Evolutionary conservation across 2,797 vertebrate species (phyloP).

Genomic region (Ispidina lecontei): DNA sequence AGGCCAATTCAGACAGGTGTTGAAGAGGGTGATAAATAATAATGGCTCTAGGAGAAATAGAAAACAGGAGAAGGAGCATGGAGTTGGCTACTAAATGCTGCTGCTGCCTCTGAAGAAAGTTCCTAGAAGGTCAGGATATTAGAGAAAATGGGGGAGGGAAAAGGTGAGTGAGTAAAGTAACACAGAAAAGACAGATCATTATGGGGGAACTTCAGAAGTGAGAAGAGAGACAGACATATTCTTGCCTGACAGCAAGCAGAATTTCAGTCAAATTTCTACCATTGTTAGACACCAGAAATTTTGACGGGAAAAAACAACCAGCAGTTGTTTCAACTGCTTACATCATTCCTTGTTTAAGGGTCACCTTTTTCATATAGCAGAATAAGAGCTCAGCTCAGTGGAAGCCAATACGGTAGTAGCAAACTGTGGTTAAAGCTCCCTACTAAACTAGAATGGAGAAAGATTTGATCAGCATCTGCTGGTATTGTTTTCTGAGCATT

Average conservation of each 20-base stretch:
- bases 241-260: not conserved
- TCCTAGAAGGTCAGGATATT: not conserved
- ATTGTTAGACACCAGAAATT: not conserved
- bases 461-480: not conserved
- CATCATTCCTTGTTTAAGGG: not conserved
- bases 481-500: not conserved
- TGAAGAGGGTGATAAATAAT: not conserved
- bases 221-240: not conserved
- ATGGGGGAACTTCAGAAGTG: not conserved
- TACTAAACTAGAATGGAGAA: not conserved
- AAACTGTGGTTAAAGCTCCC: not conserved
- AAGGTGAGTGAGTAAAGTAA: not conserved
- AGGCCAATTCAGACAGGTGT: not conserved
- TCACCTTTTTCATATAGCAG: not conserved
- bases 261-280: not conserved
- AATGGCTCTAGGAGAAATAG: not conserved
- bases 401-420: not conserved
- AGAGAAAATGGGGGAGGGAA: not conserved
- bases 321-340: not conserved
- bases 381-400: not conserved
- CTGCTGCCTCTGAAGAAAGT: not conserved
- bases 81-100: not conserved
- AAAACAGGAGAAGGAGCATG: not conserved
- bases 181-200: not conserved
- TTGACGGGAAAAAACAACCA: not conserved